Conservation (phyloP, 1,140 invertebrate species). For the Anadara kagoshimensis region DNA sequence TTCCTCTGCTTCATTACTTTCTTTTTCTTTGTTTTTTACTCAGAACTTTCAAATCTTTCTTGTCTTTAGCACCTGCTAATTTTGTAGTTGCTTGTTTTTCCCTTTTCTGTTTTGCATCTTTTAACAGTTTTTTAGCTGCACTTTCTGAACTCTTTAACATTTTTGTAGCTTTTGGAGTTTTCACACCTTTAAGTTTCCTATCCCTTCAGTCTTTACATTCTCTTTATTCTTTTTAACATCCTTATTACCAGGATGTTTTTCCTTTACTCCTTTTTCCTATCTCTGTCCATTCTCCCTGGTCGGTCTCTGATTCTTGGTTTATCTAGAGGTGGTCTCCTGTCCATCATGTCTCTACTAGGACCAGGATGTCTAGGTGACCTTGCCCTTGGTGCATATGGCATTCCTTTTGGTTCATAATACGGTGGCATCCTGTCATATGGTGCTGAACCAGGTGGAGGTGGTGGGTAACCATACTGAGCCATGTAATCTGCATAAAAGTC, state of each 20-base stretch:
- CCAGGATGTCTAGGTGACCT: slow-evolving; percentile 23
- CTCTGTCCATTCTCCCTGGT: slow-evolving; percentile 9
- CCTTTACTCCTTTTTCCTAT: slow-evolving; percentile 21
- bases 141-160: slow-evolving; percentile 2
- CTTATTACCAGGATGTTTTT: slow-evolving; percentile 2
- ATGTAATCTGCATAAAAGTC: too few relatives aligned
- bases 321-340: background rate
- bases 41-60: slow-evolving; percentile 50
- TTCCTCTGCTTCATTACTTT: slow-evolving; percentile 54
- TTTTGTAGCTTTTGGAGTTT: slow-evolving; percentile 27
- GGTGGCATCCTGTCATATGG: slow-evolving; percentile 10
- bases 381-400: background rate
- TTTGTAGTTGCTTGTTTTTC: background rate
- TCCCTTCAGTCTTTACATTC: too few relatives aligned
- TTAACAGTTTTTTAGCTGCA: slow-evolving; percentile 4
- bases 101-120: background rate
- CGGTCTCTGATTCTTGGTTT: background rate
- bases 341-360: slow-evolving; percentile 21
- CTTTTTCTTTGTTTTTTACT: slow-evolving; percentile 66
- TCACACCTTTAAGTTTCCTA: background rate
- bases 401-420: background rate
- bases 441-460: slow-evolving; percentile 12
- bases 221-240: slow-evolving; percentile 15
- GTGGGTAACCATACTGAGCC: too few relatives aligned
- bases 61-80: background rate